A percentile compares a stretch with the other conserved stretches of the same genome.
phyloP scores from a whole-genome alignment of 2,113 vertebrate genomes.

The Litocranius walleri region DNA sequence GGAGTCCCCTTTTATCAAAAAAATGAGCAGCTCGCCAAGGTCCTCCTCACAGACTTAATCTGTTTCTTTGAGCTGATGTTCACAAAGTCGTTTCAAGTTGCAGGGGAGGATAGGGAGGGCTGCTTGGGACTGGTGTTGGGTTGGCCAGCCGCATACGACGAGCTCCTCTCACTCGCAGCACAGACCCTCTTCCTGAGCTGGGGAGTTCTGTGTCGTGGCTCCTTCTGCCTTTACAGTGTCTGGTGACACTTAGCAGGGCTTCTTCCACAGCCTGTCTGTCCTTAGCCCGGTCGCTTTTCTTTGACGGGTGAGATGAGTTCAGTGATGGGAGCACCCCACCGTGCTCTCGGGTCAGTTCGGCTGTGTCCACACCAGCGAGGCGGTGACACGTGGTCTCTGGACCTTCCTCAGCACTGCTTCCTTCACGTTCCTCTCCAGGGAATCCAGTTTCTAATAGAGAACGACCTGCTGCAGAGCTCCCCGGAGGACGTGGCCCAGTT shows the following conservation, averaged over 20 bases:
- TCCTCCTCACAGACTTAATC: not conserved
- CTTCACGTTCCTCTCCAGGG: slow-evolving; percentile 81
- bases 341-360: not conserved
- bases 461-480: slow-evolving; percentile 95
- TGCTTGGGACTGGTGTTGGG: rapidly evolving
- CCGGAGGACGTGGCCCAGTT: slow-evolving; percentile 97
- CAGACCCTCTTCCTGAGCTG: not conserved
- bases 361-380: not conserved
- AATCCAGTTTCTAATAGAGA: slow-evolving; percentile 97
- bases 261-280: not conserved
- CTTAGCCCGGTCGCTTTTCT: not conserved
- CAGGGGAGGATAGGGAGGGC: not conserved
- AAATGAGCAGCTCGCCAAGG: not conserved
- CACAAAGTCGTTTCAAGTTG: not conserved
- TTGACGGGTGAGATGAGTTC: not conserved
- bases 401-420: not conserved
- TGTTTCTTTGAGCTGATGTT: not conserved
- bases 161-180: not conserved
- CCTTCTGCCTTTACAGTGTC: slow-evolving; percentile 12
- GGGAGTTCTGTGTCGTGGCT: not conserved
- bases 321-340: not conserved
- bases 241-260: not conserved
- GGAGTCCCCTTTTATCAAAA: not conserved
- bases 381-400: not conserved
- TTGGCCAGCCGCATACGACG: rapidly evolving